Evolutionary conservation across 2,888 invertebrate genomes (phyloP).

Genomic region (Tetragonisca angustula): DNA sequence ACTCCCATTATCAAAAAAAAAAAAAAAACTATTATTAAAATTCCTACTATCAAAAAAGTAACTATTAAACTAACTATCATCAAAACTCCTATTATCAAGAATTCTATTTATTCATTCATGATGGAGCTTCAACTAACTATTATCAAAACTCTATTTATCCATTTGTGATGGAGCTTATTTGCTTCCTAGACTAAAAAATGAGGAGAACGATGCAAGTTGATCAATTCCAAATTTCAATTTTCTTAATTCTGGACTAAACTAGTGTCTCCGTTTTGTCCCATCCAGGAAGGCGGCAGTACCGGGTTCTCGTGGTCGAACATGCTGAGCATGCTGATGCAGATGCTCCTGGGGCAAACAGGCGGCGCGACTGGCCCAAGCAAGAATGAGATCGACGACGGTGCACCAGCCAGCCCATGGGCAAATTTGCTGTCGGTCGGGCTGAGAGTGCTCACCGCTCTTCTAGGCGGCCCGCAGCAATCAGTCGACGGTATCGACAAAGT

Average conservation of each 20-base stretch:
- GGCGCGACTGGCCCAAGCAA: constrained; percentile 90
- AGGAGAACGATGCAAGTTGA: no score
- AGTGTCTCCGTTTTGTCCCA: not conserved
- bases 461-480: constrained; percentile 89
- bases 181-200: no score
- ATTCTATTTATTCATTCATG: no score
- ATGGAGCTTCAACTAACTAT: no score
- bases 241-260: not conserved
- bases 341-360: constrained; percentile 91
- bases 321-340: constrained; percentile 94
- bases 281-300: constrained; percentile 85
- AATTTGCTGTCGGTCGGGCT: constrained; percentile 94
- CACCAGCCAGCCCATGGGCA: constrained; percentile 93
- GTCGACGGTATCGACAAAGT: constrained; percentile 95
- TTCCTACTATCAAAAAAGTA: no score
- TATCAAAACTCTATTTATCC: no score
- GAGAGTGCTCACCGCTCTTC: constrained; percentile 92
- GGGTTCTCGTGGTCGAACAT: constrained; percentile 96
- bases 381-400: constrained; percentile 89
- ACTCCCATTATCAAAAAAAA: no score
- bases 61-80: no score
- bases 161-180: no score
- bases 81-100: no score
- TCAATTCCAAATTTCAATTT: no score
- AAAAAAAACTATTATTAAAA: no score